Evolutionary conservation across 2,797 vertebrate species (phyloP).

Genomic region (Mustela erminea): DNA sequence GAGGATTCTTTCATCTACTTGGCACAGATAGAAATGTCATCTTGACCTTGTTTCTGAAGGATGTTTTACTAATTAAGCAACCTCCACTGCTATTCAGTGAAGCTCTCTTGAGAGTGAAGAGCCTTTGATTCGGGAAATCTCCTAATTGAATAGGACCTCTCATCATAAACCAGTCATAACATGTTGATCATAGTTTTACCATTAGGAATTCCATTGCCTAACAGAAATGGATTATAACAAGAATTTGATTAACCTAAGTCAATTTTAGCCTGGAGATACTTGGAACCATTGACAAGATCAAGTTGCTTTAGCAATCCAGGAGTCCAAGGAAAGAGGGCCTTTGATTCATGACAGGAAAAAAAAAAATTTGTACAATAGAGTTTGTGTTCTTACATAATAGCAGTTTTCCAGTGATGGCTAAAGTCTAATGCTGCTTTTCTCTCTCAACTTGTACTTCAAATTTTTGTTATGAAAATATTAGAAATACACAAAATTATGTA

Average conservation of each 20-base stretch:
- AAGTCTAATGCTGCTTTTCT: background rate
- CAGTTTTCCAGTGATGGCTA: background rate
- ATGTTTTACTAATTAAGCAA: conserved; percentile 73
- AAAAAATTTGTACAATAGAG: background rate
- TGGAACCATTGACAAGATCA: conserved; percentile 46
- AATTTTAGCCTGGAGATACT: conserved; percentile 66
- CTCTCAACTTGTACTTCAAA: conserved; percentile 1
- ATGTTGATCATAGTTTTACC: conserved; percentile 71
- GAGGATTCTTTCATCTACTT: conserved; percentile 36
- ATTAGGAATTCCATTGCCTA: conserved; percentile 66
- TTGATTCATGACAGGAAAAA: conserved; percentile 33
- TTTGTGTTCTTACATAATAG: conserved; percentile 6
- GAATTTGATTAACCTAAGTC: conserved; percentile 65
- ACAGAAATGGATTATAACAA: conserved; percentile 62
- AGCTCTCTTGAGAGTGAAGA: conserved; percentile 58
- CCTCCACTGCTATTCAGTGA: conserved; percentile 1
- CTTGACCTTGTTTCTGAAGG: conserved; percentile 67
- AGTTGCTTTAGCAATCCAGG: background rate
- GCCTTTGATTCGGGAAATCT: conserved; percentile 71
- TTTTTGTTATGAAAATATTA: background rate
- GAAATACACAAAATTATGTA: background rate
- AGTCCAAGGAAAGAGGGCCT: background rate
- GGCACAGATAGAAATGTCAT: conserved; percentile 44
- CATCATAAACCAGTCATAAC: conserved; percentile 54
- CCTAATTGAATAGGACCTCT: conserved; percentile 67